Conservation (phyloP, 2,113 vertebrate genomes). For the Gymnogyps californianus region DNA sequence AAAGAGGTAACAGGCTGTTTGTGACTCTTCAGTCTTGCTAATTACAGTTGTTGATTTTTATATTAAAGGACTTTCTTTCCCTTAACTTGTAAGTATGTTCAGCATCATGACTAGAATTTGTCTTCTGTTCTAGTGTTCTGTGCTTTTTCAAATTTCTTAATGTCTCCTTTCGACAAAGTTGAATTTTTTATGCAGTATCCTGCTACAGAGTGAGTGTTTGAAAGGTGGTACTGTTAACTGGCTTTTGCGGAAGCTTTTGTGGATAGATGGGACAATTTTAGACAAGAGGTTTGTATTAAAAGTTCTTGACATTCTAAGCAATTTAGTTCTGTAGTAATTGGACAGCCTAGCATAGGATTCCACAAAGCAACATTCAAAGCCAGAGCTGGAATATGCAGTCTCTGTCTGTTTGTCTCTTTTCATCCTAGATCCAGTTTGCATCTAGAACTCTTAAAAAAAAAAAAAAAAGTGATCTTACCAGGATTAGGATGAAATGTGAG, state of each 20-base stretch:
- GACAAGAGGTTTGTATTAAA: background rate
- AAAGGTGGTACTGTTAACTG: background rate
- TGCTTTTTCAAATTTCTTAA: background rate
- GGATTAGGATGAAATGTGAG: background rate
- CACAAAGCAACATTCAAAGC: background rate
- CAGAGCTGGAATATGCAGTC: background rate
- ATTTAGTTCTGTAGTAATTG: background rate
- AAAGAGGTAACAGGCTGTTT: conserved; percentile 77
- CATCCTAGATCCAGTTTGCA: background rate
- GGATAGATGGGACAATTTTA: background rate
- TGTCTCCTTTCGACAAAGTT: background rate
- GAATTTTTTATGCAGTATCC: background rate
- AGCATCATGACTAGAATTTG: background rate
- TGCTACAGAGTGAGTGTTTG: background rate
- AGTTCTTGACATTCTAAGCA: background rate
- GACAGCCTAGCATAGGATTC: background rate
- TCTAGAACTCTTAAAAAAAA: background rate
- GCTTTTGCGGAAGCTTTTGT: background rate
- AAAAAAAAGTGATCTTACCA: background rate
- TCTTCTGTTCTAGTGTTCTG: background rate
- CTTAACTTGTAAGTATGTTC: background rate
- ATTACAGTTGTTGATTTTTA: background rate
- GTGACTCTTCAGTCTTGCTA: background rate
- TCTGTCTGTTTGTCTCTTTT: background rate
- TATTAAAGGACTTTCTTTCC: background rate